Evolutionary conservation across 2,113 vertebrate genomes (phyloP), one percentile per base, ranked within the genome.

Genomic region (Cardinalis cardinalis): DNA sequence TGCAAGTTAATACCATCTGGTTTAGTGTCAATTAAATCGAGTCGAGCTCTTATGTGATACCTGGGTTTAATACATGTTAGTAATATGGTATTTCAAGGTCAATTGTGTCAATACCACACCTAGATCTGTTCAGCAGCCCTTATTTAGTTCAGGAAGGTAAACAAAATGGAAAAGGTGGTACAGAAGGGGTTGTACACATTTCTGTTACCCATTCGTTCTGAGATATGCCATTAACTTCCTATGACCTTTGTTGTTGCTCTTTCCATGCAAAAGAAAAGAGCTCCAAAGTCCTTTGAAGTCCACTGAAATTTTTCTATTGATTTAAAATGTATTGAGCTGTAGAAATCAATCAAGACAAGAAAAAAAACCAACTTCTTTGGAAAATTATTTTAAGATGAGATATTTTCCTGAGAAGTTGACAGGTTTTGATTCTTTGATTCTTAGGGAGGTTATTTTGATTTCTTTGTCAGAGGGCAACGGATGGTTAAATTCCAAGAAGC

Each of bases 371-470:
- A 23, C 32, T 72, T 69, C 7, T 21, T 79, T 80, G 55, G 86
- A 89, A 87, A 63, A 70, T 10, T 1, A 36, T 79, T 91, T 82
- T 84, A 82, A 81, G 59, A 65, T 44, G 60, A 46, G 12, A 7
- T 65, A 9, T 79, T 76, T 78, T 85, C 24, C 56, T 56, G 31
- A 70, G 43, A 61, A 46, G 32, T 9, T 76, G 55, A 34, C 18
- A 70, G 23, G 9, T 48, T 94, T 84, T 88, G 49, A 60, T 74
- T 93, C 56, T 85, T 90, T 83, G 51, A 77, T 88, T 86, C 72
- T 77, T 76, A 38, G 36, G 64, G 80, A 73, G 72, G 55, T 70
- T 10, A 77, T 90, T 93, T 82, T 83, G 66, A 73, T 90, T 87
- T 87, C 59, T 89, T 84, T 90, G 41, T 87, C 36, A 76, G 51